A percentile compares a stretch with the other conserved stretches of the same genome.
These are phyloP conservation scores for Orchesella cincta DNA, from an alignment of 1,140 invertebrate species.

Conservation along the genomic window DNA sequence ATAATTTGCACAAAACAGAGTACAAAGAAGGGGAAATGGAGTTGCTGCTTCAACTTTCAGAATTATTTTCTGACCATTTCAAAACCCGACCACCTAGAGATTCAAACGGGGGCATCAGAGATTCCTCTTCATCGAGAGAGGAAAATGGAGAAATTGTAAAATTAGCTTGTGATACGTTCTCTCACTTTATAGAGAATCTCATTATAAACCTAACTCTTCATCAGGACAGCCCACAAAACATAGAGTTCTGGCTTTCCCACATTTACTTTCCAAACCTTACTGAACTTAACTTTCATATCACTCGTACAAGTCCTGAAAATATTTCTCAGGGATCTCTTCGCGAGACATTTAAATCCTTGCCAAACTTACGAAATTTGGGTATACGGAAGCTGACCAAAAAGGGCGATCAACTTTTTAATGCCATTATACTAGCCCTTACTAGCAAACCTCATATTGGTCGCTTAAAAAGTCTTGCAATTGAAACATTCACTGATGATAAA, in stretches of 20 bases:
- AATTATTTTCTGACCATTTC: conserved; percentile 17
- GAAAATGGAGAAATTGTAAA: background rate
- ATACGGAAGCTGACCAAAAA: conserved; percentile 6
- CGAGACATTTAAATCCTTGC: background rate
- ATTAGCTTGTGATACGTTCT: background rate
- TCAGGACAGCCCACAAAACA: background rate
- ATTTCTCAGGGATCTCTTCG: background rate
- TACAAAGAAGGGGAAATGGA: background rate
- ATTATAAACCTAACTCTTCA: conserved; percentile 9
- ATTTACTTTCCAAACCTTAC: background rate
- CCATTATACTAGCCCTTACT: background rate
- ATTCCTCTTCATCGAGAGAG: background rate
- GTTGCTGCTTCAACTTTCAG: background rate
- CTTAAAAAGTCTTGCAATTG: background rate
- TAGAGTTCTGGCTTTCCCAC: background rate
- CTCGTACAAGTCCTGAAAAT: conserved; percentile 5
- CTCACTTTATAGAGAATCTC: background rate
- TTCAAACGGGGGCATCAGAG: background rate
- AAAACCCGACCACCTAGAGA: background rate
- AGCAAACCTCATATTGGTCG: background rate
- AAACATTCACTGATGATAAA: background rate
- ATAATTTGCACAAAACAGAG: background rate
- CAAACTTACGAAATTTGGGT: background rate
- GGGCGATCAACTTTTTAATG: background rate
- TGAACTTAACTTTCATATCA: conserved; percentile 8